Evolutionary conservation across 1,140 invertebrate genomes (phyloP).

Genomic region (Agraylea sexmaculata): DNA sequence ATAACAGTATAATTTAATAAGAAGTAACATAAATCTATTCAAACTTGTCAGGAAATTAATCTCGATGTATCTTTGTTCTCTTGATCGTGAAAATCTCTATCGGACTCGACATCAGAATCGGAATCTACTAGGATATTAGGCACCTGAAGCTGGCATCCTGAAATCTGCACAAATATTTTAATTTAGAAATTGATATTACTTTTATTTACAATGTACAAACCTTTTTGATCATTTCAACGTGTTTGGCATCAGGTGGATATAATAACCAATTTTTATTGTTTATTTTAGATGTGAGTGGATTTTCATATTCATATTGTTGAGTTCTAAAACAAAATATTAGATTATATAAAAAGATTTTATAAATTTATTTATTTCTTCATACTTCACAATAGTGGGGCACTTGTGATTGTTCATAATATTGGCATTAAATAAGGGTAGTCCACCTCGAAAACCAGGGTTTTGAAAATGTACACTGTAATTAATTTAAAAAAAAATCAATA

Average conservation of each 20-base stretch:
- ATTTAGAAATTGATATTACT: conserved; percentile 1
- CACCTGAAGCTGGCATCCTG: conserved; percentile 11
- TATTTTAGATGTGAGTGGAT: conserved; percentile 11
- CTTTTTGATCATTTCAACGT: conserved; percentile 4
- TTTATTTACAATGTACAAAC: not conserved
- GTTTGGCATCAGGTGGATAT: conserved; percentile 13
- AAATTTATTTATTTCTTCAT: conserved; percentile 1
- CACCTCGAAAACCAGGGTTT: conserved; percentile 11
- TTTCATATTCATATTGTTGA: conserved; percentile 15
- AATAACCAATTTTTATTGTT: conserved; percentile 9
- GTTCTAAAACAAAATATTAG: conserved; percentile 10
- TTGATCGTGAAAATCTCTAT: conserved; percentile 16
- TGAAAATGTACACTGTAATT: conserved; percentile 14
- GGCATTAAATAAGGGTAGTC: not conserved
- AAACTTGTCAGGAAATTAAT: conserved; percentile 7
- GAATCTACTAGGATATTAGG: conserved; percentile 17
- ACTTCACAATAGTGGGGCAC: conserved; percentile 3
- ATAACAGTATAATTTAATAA: no score
- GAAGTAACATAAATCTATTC: no score
- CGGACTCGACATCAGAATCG: conserved; percentile 20
- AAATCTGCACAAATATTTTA: conserved; percentile 3
- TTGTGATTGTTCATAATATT: no score
- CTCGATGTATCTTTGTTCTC: conserved; percentile 4
- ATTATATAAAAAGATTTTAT: conserved; percentile 6
- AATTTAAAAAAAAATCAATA: conserved; percentile 6